Evolutionary conservation across 2,888 invertebrate species (phyloP).

Genomic region (Tubiluchus corallicola): DNA sequence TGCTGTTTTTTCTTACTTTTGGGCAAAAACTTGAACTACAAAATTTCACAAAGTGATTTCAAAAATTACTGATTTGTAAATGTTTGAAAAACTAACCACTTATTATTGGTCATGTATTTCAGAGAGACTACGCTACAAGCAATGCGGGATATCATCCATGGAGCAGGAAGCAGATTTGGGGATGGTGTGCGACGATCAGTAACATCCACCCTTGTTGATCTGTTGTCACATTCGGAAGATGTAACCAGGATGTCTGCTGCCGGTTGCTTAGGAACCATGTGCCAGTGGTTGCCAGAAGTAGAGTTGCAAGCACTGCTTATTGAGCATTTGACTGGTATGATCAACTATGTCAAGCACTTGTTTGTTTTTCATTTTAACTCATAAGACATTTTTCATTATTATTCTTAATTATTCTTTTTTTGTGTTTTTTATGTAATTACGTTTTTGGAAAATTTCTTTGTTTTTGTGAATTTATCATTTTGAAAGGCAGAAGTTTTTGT

Average conservation of each 20-base stretch:
- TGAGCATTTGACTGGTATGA: conserved; percentile 51
- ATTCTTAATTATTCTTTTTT: too few relatives aligned
- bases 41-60: too few relatives aligned
- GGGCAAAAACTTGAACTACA: too few relatives aligned
- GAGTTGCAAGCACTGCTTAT: conserved; percentile 52
- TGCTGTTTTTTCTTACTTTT: too few relatives aligned
- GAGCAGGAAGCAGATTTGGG: conserved; percentile 73
- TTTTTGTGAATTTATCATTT: too few relatives aligned
- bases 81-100: too few relatives aligned
- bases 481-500: too few relatives aligned
- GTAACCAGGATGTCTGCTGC: conserved; percentile 58
- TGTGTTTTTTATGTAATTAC: too few relatives aligned
- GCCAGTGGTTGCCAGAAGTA: conserved; percentile 44
- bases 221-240: conserved; percentile 52
- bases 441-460: too few relatives aligned
- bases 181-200: conserved; percentile 54
- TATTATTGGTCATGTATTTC: conserved; percentile 11
- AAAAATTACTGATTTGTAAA: too few relatives aligned
- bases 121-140: conserved; percentile 87
- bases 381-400: background rate
- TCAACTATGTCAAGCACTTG: too few relatives aligned
- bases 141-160: conserved; percentile 58
- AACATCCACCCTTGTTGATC: too few relatives aligned
- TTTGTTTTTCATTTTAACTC: background rate
- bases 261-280: conserved; percentile 70